These are phyloP conservation scores for Pseudomyrmex gracilis DNA, from an alignment of 1,140 invertebrate species.

Conservation along the genomic window DNA sequence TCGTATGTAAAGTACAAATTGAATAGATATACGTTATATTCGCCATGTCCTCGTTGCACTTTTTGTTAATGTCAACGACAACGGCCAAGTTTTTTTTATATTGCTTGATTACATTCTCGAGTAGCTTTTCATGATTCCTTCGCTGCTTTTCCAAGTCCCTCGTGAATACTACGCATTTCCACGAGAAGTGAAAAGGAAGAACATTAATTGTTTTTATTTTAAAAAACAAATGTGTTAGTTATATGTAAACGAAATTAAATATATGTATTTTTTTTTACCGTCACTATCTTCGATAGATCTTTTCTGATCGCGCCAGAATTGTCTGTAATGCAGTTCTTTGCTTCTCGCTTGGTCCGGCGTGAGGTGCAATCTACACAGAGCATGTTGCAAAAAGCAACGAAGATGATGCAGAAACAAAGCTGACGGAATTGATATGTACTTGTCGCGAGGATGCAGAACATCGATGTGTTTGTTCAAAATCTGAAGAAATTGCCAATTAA, in stretches of 20 bases:
- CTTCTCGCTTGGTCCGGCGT: not conserved
- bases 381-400: conserved; percentile 22
- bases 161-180: not conserved
- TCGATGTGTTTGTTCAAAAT: conserved; percentile 18
- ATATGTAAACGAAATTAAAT: not conserved
- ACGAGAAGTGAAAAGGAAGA: not conserved
- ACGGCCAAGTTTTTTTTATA: not conserved
- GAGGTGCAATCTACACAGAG: not conserved
- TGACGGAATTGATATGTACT: conserved; percentile 16
- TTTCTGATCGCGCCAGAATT: conserved; percentile 2
- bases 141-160: conserved; percentile 1
- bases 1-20: not conserved
- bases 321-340: conserved; percentile 34
- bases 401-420: conserved; percentile 23
- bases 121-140: not conserved
- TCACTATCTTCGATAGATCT: conserved; percentile 17
- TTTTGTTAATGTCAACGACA: conserved; percentile 18
- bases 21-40: conserved; percentile 15
- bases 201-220: too few relatives aligned
- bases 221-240: not conserved
- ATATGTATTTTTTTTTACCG: conserved; percentile 14
- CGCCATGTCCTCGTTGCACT: conserved; percentile 10
- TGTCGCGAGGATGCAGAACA: not conserved
- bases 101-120: not conserved
- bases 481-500: not conserved